Base-by-base conservation (phyloP, 2,888 invertebrate genomes). In the Cotesia congregata region DNA sequence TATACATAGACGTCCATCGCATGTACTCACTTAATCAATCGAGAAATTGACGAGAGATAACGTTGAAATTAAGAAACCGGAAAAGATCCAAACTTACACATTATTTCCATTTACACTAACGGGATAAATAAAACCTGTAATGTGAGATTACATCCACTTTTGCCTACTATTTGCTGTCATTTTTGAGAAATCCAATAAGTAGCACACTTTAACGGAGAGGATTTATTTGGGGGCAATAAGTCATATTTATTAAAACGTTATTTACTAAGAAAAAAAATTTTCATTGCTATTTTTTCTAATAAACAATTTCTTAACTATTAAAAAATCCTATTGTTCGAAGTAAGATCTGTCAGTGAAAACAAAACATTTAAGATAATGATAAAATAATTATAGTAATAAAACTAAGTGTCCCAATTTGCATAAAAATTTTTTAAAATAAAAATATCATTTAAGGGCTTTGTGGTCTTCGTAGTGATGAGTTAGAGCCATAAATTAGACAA, bases 81-180 rank as follows among this genome's bases (percentile, higher is more conserved):
- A 50, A 50, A 50, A 7, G 12, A 50, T 50, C 50, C 12, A 60
- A 30, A 70, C 71, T 72, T 67, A 72, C 76, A 76, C 67, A 76
- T 76, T 40, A 76, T 67, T 72, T 72, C 72, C 76, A 76, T 67
- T 75, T 9, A 59, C 40, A 39, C n/a, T 76, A 72, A 76, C 76
- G 76, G 76, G 40, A 40, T 15, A 69, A 20, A 71, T 6, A 60
- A 30, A 39, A 38, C 41, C 61, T 20, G 60, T 50, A 15, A 6
- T 12, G 15, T 15, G 7, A 71, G 62, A 71, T 71, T 71, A 2
- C 39, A 50, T 50, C 61, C 39, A 38, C 61, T 71, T 71, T 71
- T 30, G 62, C 6, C 39, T 6, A n/a, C 38, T 38, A 39, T 62
- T 71, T 71, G 39, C 39, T 60, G 9, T 50, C 50, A 50, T 12